Evolutionary conservation across 2,888 invertebrate genomes (phyloP).

Genomic region (Diloba caeruleocephala): DNA sequence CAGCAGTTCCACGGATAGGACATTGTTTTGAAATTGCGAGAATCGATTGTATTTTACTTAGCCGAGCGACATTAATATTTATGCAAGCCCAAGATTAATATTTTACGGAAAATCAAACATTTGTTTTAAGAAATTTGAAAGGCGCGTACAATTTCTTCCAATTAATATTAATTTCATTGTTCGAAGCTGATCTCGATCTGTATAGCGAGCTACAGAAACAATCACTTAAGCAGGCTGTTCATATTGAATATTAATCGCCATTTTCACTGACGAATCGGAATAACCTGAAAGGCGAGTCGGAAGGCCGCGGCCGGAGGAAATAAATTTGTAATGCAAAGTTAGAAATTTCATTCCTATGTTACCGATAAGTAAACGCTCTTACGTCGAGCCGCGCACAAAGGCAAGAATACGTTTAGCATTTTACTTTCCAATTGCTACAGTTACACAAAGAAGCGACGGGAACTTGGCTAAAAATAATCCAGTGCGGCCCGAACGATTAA

Average conservation of each 20-base stretch:
- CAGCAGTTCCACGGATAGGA: constrained; percentile 9
- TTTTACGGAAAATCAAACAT: constrained; percentile 74
- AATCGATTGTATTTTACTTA: constrained; percentile 38
- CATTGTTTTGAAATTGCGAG: constrained; percentile 24
- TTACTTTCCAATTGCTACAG: constrained; percentile 70
- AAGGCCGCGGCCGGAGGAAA: constrained; percentile 77
- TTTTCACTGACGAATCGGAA: constrained; percentile 85
- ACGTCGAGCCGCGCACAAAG: constrained; percentile 72
- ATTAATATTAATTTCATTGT: constrained; percentile 78
- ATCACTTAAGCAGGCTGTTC: constrained; percentile 87
- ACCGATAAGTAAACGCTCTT: constrained; percentile 85
- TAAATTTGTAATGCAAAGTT: constrained; percentile 89
- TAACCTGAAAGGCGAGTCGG: constrained; percentile 81
- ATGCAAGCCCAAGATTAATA: constrained; percentile 66
- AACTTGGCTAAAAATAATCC: constrained; percentile 80
- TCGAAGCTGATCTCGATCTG: constrained; percentile 72
- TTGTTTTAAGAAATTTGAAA: constrained; percentile 72
- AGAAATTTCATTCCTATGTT: constrained; percentile 86
- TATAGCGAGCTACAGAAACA: constrained; percentile 77
- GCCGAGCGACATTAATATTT: constrained; percentile 53
- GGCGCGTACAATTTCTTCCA: constrained; percentile 72
- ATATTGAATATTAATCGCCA: constrained; percentile 88
- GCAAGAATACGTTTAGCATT: constrained; percentile 82
- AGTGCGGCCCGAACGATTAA: constrained; percentile 78
- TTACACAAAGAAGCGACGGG: constrained; percentile 69